Conservation (phyloP, 2,113 vertebrate genomes). For the Solea senegalensis region DNA sequence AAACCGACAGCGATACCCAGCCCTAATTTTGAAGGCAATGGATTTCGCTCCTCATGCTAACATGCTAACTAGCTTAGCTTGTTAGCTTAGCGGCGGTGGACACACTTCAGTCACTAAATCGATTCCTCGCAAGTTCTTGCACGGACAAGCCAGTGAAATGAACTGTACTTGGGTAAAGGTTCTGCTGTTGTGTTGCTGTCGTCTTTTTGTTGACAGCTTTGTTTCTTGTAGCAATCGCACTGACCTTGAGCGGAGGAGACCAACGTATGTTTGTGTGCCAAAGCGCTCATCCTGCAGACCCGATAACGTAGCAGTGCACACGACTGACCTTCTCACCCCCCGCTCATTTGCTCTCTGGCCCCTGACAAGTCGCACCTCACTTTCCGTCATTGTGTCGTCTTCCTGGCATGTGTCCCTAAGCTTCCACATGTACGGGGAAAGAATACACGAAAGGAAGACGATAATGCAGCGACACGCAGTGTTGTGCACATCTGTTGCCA, state of each 20-base stretch:
- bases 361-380: slow-evolving; percentile 52
- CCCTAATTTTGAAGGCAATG: too few species aligned
- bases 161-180: too few species aligned
- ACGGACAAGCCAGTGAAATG: too few species aligned
- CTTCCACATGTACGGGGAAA: slow-evolving; percentile 50
- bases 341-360: slow-evolving; percentile 9
- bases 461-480: slow-evolving; percentile 31
- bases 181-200: slow-evolving; percentile 3
- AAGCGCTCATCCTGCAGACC: slow-evolving; percentile 54
- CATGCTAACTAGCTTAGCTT: too few species aligned
- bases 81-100: too few species aligned
- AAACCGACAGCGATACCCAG: too few species aligned
- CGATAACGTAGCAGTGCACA: slow-evolving; percentile 59
- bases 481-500: slow-evolving; percentile 79
- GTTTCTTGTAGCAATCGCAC: slow-evolving; percentile 29
- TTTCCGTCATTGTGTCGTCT: slow-evolving; percentile 79
- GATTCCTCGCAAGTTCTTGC: too few species aligned
- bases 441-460: slow-evolving; percentile 63
- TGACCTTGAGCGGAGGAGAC: slow-evolving; percentile 49
- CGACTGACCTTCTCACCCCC: slow-evolving; percentile 59
- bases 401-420: slow-evolving; percentile 66
- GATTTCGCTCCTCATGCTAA: too few species aligned
- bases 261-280: slow-evolving; percentile 24
- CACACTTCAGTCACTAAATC: too few species aligned
- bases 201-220: slow-evolving; percentile 32